Evolutionary conservation across 2,113 vertebrate genomes (phyloP).

Genomic region (Recurvirostra avosetta): DNA sequence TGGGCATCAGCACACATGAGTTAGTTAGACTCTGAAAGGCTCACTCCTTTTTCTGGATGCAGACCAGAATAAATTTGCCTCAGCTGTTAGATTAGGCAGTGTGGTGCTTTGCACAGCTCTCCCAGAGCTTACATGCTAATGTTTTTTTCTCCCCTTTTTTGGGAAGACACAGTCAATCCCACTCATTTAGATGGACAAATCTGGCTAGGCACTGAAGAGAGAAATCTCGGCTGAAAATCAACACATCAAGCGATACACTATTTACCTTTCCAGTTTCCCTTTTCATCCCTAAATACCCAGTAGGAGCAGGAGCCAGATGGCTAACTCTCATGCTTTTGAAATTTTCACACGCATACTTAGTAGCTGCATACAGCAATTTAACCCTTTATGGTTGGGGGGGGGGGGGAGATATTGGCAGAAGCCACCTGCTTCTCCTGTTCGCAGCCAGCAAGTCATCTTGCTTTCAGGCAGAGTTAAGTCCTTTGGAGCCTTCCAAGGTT

Average conservation of each 20-base stretch:
- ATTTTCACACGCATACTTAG: not conserved
- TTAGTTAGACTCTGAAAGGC: not conserved
- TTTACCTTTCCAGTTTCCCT: constrained; percentile 35
- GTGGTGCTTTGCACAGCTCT: not conserved
- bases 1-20: accelerated
- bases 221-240: constrained; percentile 19
- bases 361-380: not conserved
- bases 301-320: constrained; percentile 46
- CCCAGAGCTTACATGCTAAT: not conserved
- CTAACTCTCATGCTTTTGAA: not conserved
- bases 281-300: constrained; percentile 23
- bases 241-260: constrained; percentile 6
- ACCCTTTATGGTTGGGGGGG: not conserved
- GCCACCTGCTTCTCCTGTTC: not conserved
- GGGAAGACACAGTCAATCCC: constrained; percentile 11
- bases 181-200: constrained; percentile 45
- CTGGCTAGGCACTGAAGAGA: not conserved
- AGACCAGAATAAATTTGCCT: constrained; percentile 15
- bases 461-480: not conserved
- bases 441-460: not conserved
- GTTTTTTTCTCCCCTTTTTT: not conserved
- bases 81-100: not conserved
- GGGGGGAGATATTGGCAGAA: not conserved
- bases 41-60: not conserved
- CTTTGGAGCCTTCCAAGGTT: not conserved